Evolutionary conservation across 1,140 invertebrate genomes (phyloP), one percentile per base, ranked within the genome.

Genomic region (Catajapyx aquilonaris): DNA sequence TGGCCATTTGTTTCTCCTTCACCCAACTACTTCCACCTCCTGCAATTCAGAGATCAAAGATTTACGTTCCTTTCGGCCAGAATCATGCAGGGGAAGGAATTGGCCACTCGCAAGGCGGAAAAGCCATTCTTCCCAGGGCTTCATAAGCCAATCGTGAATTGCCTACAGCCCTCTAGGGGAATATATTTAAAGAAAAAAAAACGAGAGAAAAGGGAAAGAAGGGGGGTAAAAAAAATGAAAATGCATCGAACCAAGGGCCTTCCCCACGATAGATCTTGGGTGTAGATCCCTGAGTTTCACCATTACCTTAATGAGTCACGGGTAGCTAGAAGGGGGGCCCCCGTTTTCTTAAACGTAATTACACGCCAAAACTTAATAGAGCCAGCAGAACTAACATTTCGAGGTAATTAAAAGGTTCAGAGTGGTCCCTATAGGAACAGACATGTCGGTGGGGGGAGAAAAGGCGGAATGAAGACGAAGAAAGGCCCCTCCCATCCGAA

Each of bases 381-480:
- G 32, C 38, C 32, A 20, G 36, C 39, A 43, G 38, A 39, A n/a
- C n/a, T 33, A 42, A 42, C 37, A 42, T 42, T 39, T 42, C 41
- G 35, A 35, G 38, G 37, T 42, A 42, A 42, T 42, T 42, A 42
- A 42, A 42, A 41, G 20, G 35, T 3, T 3, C 13, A 31, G 18
- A 13, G 15, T 15, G 3, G 15, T 31, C 18, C 18, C 18, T 31
- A 15, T 31, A 15, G 3, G 13, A 3, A 31, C 30, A 15, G 5
- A 3, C 30, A 5, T 31, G 15, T 7, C 30, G 25, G 39, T 34
- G 40, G 37, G 35, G 39, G 35, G 41, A 33, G 15, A 25, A 34
- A 34, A 40, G 39, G 20, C 5, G 13, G 16, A 15, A 18, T 3
- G 5, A 11, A 44, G 44, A 52, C 44, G 44, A 54, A 52, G 52